Conservation (phyloP, 2,888 invertebrate species). For the Luperina nickerlii region DNA sequence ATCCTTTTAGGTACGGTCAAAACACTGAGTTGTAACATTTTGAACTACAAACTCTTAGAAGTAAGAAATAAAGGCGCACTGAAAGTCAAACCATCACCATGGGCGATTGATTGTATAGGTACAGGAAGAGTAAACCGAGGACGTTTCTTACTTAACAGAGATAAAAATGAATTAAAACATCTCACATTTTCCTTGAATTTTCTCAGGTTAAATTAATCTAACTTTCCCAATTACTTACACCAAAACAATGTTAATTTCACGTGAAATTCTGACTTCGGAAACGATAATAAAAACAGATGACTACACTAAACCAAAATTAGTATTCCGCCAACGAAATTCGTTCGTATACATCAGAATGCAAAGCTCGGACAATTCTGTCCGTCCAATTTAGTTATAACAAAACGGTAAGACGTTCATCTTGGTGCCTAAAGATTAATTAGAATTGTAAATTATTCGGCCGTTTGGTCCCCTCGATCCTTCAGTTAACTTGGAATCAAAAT, state of each 20-base stretch:
- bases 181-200: not conserved
- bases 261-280: slow-evolving; percentile 43
- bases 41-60: not conserved
- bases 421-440: slow-evolving; percentile 86
- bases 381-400: slow-evolving; percentile 81
- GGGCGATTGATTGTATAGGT: not conserved
- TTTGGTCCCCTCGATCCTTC: slow-evolving; percentile 80
- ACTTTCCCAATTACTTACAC: slow-evolving; percentile 43
- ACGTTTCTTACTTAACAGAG: too few species aligned
- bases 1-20: not conserved
- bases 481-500: slow-evolving; percentile 88
- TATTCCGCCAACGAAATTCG: slow-evolving; percentile 74
- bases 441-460: slow-evolving; percentile 86
- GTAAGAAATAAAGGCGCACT: too few species aligned
- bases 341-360: slow-evolving; percentile 84
- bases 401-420: slow-evolving; percentile 81
- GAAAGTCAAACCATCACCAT: not conserved
- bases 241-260: slow-evolving; percentile 55
- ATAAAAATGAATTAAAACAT: not conserved
- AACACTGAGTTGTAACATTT: not conserved
- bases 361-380: slow-evolving; percentile 82
- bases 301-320: slow-evolving; percentile 78
- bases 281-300: slow-evolving; percentile 66
- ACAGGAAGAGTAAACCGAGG: accelerated
- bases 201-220: slow-evolving; percentile 47